Evolutionary conservation across 2,113 vertebrate genomes (phyloP).

Genomic region (Triplophysa siluroides): DNA sequence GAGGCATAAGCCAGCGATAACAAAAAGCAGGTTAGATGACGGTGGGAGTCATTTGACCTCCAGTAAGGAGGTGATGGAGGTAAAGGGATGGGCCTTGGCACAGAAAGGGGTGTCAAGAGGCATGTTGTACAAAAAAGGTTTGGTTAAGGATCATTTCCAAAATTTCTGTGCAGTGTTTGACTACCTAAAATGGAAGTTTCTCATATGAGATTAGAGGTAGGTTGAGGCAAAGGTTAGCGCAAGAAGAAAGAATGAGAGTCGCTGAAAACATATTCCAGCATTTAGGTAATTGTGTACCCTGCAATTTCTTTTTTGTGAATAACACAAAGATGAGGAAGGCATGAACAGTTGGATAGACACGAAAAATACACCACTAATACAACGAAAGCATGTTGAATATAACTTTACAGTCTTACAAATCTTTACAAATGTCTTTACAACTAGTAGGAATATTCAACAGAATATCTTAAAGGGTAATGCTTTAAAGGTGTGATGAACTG

Average conservation of each 20-base stretch:
- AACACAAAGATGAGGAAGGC: background rate
- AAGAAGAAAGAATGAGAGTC: conserved; percentile 66
- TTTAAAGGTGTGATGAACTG: too few relatives aligned
- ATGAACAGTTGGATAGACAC: background rate
- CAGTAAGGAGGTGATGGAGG: conserved; percentile 64
- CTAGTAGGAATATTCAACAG: too few relatives aligned
- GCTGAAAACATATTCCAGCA: background rate
- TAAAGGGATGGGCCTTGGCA: conserved; percentile 63
- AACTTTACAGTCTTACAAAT: too few relatives aligned
- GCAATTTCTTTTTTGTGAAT: background rate
- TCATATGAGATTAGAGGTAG: conserved; percentile 82
- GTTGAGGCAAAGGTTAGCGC: conserved; percentile 79
- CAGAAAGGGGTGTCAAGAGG: conserved; percentile 32
- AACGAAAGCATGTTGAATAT: too few relatives aligned
- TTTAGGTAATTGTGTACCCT: background rate
- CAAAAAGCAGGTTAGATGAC: conserved; percentile 94
- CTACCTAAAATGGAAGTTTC: conserved; percentile 96
- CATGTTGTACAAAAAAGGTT: conserved; percentile 63
- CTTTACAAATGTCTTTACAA: too few relatives aligned
- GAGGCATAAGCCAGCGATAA: conserved; percentile 96
- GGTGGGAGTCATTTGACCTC: conserved; percentile 66
- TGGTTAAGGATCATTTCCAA: conserved; percentile 79
- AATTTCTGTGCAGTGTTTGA: conserved; percentile 71
- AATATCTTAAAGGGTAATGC: too few relatives aligned
- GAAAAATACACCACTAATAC: background rate